Conservation (phyloP, 1,140 invertebrate genomes). For the Drosophila lini region DNA sequence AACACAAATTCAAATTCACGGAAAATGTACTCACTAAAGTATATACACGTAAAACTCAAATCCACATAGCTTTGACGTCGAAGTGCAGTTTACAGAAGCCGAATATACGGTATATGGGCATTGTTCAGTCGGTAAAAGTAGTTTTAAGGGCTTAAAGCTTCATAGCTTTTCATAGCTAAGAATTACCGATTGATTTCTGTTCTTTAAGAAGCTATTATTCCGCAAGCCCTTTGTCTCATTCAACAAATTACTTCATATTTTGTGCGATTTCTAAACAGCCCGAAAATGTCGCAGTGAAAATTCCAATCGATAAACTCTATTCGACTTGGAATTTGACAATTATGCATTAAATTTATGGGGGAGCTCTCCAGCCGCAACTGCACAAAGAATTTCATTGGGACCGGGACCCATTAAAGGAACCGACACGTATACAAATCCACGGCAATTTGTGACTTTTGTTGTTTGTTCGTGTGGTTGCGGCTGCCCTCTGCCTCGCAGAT, state of each 20-base stretch:
- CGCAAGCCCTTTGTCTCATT: not conserved
- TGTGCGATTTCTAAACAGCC: not conserved
- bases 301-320: conserved; percentile 50
- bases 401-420: conserved; percentile 39
- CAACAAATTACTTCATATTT: not conserved
- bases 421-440: conserved; percentile 58
- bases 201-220: not conserved
- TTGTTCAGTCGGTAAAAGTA: not conserved
- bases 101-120: not conserved
- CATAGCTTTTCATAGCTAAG: not conserved
- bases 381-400: conserved; percentile 35
- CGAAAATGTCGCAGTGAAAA: conserved; percentile 10
- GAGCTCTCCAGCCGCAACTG: conserved; percentile 47
- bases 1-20: conserved; percentile 3
- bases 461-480: conserved; percentile 33
- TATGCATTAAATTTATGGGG: conserved; percentile 68
- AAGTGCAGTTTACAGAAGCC: not conserved
- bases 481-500: conserved; percentile 44
- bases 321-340: conserved; percentile 49
- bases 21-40: no score
- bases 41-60: not conserved
- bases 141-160: not conserved
- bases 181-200: not conserved
- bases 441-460: conserved; percentile 56
- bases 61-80: not conserved